Evolutionary conservation across 2,113 vertebrate species (phyloP).

Genomic region (Monarcha castaneiventris): DNA sequence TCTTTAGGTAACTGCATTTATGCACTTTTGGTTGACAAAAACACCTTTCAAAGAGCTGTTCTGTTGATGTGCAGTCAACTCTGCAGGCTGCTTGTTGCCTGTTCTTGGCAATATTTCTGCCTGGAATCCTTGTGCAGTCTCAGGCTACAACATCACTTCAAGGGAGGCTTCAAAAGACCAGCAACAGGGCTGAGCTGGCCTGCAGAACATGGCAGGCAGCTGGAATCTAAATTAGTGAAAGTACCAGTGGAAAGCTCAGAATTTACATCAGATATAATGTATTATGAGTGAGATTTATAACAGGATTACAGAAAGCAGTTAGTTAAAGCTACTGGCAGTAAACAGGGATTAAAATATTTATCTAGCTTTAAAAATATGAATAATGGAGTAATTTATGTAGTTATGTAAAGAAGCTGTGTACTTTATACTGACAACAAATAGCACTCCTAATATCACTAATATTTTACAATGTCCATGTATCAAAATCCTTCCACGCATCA

Average conservation of each 20-base stretch:
- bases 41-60: background rate
- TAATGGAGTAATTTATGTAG: constrained; percentile 12
- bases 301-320: constrained; percentile 44
- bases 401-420: background rate
- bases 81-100: background rate
- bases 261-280: background rate
- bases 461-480: background rate
- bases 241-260: background rate
- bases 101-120: background rate
- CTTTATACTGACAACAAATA: constrained; percentile 9
- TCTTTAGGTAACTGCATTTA: background rate
- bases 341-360: constrained; percentile 59
- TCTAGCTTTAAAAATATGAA: constrained; percentile 30
- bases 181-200: background rate
- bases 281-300: constrained; percentile 31
- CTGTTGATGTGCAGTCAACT: background rate
- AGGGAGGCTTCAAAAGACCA: background rate
- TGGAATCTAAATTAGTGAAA: background rate
- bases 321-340: constrained; percentile 38
- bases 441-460: background rate
- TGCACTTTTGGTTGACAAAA: background rate
- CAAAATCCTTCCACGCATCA: background rate
- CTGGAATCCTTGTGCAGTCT: background rate
- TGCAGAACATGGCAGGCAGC: background rate
- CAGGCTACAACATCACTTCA: background rate